Base-by-base conservation (phyloP, 2,888 invertebrate species). In the Cheilosia grossa region DNA sequence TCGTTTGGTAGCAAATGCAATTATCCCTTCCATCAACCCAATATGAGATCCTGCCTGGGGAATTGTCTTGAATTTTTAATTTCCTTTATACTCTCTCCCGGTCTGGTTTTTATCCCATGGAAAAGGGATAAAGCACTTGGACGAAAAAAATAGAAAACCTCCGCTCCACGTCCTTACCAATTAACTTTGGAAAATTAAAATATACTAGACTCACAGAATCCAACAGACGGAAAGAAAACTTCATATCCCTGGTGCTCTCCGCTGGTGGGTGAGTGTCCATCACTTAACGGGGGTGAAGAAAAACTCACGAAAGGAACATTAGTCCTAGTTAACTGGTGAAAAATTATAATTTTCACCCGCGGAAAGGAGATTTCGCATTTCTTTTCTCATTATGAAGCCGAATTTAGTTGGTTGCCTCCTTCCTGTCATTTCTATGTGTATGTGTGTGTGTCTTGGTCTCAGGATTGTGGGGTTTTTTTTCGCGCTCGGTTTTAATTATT, bases 41-140 rank as follows among this genome's bases (percentile, higher is more conserved):
- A 75, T 66, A 70, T 72, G 69, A 51, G 24, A 69, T 80, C 61
- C 75, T 56, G 44, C 30, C 17, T 59, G 42, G 81, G 75, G 85
- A 77, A 81, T 85, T 67, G 75, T 80, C 85, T 81, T 85, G 75
- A 85, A 85, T 85, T 85, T 85, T 85, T 85, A 85, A 85, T 85
- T 77, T 81, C 75, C 75, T 72, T 83, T 79, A 78, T 73, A n/a
- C 44, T 49, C 5, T 21, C 27, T 6, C 27, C 27, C 21, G 51
- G 44, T 44, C 42, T 21, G 49, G 33, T 44, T 70, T 44, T 42
- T 58, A 63, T 78, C 61, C 40, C 24, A 1, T 21, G 42, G 24
- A 63, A 40, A 40, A 13, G 13, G 27, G n/a, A 17, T 44, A 42
- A 54, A 44, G n/a, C 47, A 15, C n/a, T 17, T 42, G 15, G 13